Percentiles rank a stretch among this genome's conserved stretches.
phyloP scores from a whole-genome alignment of 2,113 vertebrate genomes.

The Pterocles burchelli region DNA sequence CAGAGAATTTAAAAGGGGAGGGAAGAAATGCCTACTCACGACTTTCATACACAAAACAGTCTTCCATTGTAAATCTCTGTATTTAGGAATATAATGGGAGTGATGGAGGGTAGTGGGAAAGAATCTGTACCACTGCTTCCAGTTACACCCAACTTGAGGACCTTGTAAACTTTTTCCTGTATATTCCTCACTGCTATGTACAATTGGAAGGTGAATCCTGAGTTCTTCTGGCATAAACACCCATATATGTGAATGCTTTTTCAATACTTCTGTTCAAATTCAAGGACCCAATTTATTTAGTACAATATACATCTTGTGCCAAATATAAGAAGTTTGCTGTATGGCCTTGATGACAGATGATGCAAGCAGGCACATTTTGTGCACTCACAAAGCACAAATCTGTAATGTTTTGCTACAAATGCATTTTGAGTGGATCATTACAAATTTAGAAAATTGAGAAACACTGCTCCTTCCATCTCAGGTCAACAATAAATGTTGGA shows the following conservation, averaged over 20 bases:
- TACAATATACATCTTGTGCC: neutral
- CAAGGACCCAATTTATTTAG: neutral
- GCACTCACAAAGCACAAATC: neutral
- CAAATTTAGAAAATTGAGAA: neutral
- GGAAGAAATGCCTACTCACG: neutral
- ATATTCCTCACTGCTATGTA: neutral
- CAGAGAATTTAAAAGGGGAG: neutral
- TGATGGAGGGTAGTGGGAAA: neutral
- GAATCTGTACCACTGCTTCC: neutral
- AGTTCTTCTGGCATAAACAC: neutral
- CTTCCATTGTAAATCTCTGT: neutral
- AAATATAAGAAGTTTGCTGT: neutral
- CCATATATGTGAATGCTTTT: neutral
- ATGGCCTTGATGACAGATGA: neutral
- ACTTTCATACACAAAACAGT: neutral
- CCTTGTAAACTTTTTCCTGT: neutral
- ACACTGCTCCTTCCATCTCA: neutral
- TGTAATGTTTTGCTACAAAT: neutral
- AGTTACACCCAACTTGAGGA: neutral
- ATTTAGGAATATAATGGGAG: neutral
- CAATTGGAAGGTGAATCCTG: neutral
- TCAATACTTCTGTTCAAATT: neutral
- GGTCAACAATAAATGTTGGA: neutral
- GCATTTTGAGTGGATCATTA: neutral
- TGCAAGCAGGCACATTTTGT: neutral